A percentile compares a stretch with the other conserved stretches of the same genome.
Evolutionary conservation across 2,888 invertebrate species (phyloP).

Genomic region (Lochmaea crataegi): DNA sequence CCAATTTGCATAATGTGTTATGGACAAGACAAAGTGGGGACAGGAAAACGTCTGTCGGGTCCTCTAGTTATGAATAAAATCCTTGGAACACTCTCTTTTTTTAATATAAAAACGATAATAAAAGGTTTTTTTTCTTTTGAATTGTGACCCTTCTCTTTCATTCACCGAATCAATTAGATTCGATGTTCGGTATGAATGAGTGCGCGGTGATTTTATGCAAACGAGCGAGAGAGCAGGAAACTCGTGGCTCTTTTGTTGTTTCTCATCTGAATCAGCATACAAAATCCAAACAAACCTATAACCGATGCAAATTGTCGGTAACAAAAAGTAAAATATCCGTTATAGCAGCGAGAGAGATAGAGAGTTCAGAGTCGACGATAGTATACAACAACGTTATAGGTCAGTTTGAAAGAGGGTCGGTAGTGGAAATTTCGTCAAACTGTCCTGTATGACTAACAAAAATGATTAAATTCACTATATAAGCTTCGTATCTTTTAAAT

Average conservation of each 20-base stretch:
- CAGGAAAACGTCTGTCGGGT: too few species aligned
- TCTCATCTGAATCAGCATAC: conserved; percentile 18
- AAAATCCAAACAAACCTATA: conserved; percentile 25
- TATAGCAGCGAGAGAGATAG: conserved; percentile 10
- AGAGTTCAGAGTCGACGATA: conserved; percentile 6
- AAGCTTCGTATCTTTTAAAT: too few species aligned
- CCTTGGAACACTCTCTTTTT: not conserved
- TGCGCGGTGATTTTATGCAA: not conserved
- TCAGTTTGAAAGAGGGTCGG: not conserved
- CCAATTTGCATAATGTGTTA: too few species aligned
- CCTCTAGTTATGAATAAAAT: too few species aligned
- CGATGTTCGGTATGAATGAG: not conserved
- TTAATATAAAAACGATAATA: not conserved
- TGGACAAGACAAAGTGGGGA: too few species aligned
- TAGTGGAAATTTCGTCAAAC: not conserved
- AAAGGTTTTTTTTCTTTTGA: not conserved
- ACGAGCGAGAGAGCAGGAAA: conserved; percentile 1
- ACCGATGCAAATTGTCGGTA: conserved; percentile 27
- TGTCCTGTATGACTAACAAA: not conserved
- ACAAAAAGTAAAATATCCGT: conserved; percentile 26
- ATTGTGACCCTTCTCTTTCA: not conserved
- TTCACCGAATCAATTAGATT: not conserved
- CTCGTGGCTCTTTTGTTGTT: conserved; percentile 3
- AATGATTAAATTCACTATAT: too few species aligned
- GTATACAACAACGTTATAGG: conserved; percentile 2